A percentile compares a stretch with the other conserved stretches of the same genome.
Evolutionary conservation across 2,888 invertebrate species (phyloP).

Genomic region (Cybosia mesomella): DNA sequence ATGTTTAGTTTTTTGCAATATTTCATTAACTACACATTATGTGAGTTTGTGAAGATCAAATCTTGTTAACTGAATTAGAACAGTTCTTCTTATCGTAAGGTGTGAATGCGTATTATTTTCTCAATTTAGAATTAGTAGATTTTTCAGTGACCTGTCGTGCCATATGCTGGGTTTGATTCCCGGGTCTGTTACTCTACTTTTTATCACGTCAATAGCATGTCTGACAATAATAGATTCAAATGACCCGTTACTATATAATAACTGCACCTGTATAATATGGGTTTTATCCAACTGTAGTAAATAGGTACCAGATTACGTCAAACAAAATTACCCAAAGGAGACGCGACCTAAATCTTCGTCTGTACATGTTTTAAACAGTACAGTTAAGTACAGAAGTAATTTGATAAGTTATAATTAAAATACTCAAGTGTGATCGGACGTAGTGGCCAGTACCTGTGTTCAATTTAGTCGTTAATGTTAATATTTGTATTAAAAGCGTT

Average conservation of each 20-base stretch:
- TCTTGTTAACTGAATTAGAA: no score
- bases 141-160: not conserved
- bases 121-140: not conserved
- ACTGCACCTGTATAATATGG: no score
- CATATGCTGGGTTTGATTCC: not conserved
- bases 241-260: no score
- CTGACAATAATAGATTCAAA: no score
- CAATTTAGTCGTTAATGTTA: conserved; percentile 64
- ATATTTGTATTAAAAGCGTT: conserved; percentile 53
- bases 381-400: conserved; percentile 19
- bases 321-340: not conserved
- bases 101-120: no score
- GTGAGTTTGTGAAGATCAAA: no score
- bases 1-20: no score
- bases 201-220: not conserved
- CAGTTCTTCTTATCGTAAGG: no score
- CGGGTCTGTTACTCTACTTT: not conserved
- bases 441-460: conserved; percentile 71
- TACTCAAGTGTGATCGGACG: conserved; percentile 60
- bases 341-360: not conserved
- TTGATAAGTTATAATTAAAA: conserved; percentile 41
- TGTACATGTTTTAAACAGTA: not conserved
- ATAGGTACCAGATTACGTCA: not conserved
- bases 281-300: not conserved
- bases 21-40: no score